phyloP scores from a whole-genome alignment of 2,113 vertebrate genomes.

The Struthidea cinerea region DNA sequence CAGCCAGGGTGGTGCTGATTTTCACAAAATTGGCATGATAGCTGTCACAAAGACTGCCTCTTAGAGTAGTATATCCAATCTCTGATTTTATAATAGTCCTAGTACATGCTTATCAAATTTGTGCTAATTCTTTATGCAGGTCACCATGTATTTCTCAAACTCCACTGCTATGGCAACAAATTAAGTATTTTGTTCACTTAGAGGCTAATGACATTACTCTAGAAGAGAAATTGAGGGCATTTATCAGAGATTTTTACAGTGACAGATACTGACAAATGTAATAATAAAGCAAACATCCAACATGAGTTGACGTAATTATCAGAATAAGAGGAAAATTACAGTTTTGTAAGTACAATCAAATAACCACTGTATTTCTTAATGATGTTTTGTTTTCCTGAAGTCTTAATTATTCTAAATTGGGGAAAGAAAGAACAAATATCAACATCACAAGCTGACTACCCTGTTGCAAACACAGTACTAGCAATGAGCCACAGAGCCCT shows the following conservation, averaged over 20 bases:
- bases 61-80: not conserved
- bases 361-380: not conserved
- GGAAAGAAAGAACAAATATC: not conserved
- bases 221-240: not conserved
- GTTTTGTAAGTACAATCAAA: not conserved
- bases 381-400: not conserved
- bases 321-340: not conserved
- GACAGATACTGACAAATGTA: slow-evolving; percentile 2
- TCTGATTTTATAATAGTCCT: not conserved
- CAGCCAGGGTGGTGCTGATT: not conserved
- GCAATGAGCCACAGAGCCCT: not conserved
- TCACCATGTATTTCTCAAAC: not conserved
- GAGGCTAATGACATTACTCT: slow-evolving; percentile 29
- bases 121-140: not conserved
- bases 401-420: not conserved
- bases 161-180: slow-evolving; percentile 45
- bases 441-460: not conserved
- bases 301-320: not conserved
- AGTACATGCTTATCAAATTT: not conserved
- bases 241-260: slow-evolving; percentile 7
- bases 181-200: slow-evolving; percentile 24
- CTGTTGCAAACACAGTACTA: not conserved
- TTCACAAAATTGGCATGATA: not conserved
- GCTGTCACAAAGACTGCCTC: not conserved
- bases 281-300: not conserved